Evolutionary conservation across 2,888 invertebrate species (phyloP).

Genomic region (Erynnis tages): DNA sequence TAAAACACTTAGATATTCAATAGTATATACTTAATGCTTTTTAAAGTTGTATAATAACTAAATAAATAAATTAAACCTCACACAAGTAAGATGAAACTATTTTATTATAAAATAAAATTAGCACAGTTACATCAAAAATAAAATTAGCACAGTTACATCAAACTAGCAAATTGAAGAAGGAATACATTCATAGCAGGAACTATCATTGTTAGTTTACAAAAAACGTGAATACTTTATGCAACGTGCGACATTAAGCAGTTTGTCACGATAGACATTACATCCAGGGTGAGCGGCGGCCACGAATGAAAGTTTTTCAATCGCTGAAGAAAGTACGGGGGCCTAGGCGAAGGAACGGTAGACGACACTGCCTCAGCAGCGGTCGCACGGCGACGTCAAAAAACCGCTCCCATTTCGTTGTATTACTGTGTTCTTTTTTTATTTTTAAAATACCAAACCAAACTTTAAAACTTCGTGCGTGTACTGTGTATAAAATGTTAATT

Average conservation of each 20-base stretch:
- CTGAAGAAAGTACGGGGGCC: slow-evolving; percentile 57
- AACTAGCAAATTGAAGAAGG: neutral
- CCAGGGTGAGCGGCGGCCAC: slow-evolving; percentile 44
- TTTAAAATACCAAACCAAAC: neutral
- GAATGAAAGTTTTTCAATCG: slow-evolving; percentile 53
- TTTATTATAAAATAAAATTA: neutral
- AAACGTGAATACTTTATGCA: slow-evolving; percentile 5
- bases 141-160: neutral
- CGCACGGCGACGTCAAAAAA: slow-evolving; percentile 24
- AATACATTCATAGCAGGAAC: slow-evolving; percentile 1
- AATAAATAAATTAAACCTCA: too few species aligned
- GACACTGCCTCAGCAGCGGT: slow-evolving; percentile 18
- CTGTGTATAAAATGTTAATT: neutral
- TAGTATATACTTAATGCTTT: too few species aligned
- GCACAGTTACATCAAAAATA: neutral
- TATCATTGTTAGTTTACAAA: neutral
- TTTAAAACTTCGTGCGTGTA: neutral
- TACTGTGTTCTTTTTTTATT: neutral
- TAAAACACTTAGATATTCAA: too few species aligned
- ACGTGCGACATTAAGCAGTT: slow-evolving; percentile 15
- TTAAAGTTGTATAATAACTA: too few species aligned
- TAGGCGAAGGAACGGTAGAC: slow-evolving; percentile 27
- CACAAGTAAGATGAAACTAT: too few species aligned
- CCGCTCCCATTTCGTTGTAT: neutral
- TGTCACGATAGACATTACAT: slow-evolving; percentile 22